phyloP scores from a whole-genome alignment of 1,140 invertebrate species.

The Steinernema khuongi region DNA sequence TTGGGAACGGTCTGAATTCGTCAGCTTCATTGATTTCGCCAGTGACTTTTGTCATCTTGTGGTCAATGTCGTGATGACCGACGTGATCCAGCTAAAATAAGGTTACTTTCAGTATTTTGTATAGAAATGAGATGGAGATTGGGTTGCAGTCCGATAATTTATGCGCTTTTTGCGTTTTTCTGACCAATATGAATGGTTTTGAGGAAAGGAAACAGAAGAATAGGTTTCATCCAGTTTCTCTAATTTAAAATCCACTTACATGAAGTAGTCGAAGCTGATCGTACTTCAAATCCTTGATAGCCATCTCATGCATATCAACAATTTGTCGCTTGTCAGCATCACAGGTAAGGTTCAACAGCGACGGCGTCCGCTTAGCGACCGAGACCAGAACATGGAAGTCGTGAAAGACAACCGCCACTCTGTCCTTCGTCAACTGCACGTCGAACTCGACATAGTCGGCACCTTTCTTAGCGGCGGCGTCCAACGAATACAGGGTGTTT shows the following conservation, averaged over 20 bases:
- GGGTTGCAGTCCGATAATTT: neutral
- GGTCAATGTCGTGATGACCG: conserved; percentile 21
- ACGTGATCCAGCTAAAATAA: conserved; percentile 53
- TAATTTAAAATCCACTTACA: no score
- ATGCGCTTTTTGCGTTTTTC: neutral
- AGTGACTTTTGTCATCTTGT: conserved; percentile 30
- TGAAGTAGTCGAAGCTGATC: conserved; percentile 46
- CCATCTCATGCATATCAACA: conserved; percentile 53
- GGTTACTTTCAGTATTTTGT: no score
- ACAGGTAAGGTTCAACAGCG: neutral
- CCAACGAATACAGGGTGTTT: conserved; percentile 55
- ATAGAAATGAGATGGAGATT: conserved; percentile 26
- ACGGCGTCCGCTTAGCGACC: conserved; percentile 43
- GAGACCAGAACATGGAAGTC: conserved; percentile 58
- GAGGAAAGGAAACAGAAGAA: no score
- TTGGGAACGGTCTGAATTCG: conserved; percentile 38
- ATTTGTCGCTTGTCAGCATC: conserved; percentile 15
- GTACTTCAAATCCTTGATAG: conserved; percentile 56
- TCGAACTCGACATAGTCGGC: conserved; percentile 58
- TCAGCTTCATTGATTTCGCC: conserved; percentile 29
- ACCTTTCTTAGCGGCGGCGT: conserved; percentile 54
- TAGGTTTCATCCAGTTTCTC: neutral
- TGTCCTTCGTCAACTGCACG: conserved; percentile 58
- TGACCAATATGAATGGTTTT: no score
- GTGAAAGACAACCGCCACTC: conserved; percentile 53